Evolutionary conservation across 2,113 vertebrate species (phyloP).

Genomic region (Megaceryle maxima): DNA sequence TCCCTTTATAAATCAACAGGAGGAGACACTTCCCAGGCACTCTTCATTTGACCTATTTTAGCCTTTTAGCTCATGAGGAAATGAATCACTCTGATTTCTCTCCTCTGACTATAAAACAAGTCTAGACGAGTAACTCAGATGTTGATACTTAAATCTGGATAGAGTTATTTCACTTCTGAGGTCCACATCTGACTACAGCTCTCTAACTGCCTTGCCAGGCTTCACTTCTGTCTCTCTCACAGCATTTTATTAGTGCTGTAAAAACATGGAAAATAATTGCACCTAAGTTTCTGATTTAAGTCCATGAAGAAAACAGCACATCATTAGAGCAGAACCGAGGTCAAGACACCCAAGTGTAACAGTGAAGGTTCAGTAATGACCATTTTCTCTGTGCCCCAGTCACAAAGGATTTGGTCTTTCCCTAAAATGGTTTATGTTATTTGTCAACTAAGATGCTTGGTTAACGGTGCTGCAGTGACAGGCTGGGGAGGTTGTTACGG

Average conservation of each 20-base stretch:
- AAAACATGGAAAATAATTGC: not conserved
- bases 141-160: not conserved
- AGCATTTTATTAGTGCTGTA: not conserved
- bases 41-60: not conserved
- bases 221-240: not conserved
- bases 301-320: not conserved
- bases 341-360: not conserved
- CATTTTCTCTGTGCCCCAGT: not conserved
- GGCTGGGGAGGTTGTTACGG: not conserved
- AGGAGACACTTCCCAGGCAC: not conserved
- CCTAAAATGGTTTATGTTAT: not conserved
- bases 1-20: not conserved
- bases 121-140: conserved; percentile 9
- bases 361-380: not conserved
- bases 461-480: not conserved
- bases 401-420: not conserved
- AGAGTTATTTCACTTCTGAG: conserved; percentile 13
- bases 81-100: not conserved
- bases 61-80: not conserved
- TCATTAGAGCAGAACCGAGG: not conserved
- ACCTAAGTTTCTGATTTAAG: not conserved
- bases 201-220: not conserved
- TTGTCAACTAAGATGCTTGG: not conserved
- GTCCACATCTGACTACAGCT: not conserved
- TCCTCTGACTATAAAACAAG: conserved; percentile 23